phyloP scores from a whole-genome alignment of 2,113 vertebrate genomes.

The Saimiri boliviensis region DNA sequence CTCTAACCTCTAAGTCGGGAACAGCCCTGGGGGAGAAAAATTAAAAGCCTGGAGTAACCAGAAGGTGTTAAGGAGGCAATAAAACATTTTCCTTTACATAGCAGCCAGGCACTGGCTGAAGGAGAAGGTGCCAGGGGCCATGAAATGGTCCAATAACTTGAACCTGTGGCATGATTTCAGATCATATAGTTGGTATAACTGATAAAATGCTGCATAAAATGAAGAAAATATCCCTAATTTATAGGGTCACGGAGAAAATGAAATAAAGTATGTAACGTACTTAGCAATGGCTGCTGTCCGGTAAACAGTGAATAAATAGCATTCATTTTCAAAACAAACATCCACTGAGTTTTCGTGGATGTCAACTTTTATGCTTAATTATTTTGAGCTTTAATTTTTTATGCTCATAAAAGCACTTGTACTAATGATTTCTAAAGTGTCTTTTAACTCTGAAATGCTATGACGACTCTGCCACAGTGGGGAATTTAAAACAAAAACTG shows the following conservation, averaged over 20 bases:
- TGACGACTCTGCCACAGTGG: background rate
- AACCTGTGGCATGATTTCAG: conserved; percentile 55
- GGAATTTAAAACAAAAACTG: conserved; percentile 3
- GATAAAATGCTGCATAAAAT: conserved; percentile 26
- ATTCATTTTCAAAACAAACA: conserved; percentile 38
- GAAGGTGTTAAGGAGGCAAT: conserved; percentile 78
- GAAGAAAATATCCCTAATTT: conserved; percentile 22
- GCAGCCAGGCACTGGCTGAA: conserved; percentile 69
- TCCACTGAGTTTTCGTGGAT: background rate
- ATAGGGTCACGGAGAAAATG: background rate
- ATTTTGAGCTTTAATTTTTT: background rate
- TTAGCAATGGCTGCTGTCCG: background rate
- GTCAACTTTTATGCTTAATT: background rate
- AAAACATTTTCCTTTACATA: conserved; percentile 73
- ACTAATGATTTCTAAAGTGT: conserved; percentile 22
- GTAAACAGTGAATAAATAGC: conserved; percentile 38
- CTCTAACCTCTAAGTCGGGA: conserved; percentile 3
- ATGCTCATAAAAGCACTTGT: background rate
- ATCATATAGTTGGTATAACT: conserved; percentile 12
- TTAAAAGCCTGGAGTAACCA: conserved; percentile 71
- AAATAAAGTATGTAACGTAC: background rate
- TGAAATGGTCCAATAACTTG: conserved; percentile 51
- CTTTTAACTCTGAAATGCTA: conserved; percentile 4
- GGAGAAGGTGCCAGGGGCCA: conserved; percentile 66
- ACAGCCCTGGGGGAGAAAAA: conserved; percentile 60